These are phyloP conservation scores for Neopelma chrysocephalum DNA, from an alignment of 2,797 vertebrate species.

Conservation along the genomic window DNA sequence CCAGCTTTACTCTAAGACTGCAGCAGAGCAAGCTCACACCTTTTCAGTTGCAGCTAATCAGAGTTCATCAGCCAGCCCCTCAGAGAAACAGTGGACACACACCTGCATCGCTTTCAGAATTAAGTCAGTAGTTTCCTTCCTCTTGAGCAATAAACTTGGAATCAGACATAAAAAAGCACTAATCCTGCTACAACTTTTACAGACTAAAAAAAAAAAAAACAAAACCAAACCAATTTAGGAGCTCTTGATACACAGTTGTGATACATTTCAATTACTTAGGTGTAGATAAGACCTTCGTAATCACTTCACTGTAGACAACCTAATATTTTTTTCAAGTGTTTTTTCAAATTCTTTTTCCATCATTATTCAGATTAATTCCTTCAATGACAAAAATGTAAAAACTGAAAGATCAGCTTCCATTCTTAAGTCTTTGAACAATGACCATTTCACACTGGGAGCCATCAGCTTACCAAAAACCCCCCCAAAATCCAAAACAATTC, in stretches of 20 bases:
- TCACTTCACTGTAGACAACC: background rate
- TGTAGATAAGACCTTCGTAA: background rate
- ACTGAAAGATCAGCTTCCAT: background rate
- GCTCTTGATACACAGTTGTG: background rate
- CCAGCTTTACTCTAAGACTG: background rate
- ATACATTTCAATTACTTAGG: background rate
- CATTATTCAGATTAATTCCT: background rate
- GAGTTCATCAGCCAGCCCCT: background rate
- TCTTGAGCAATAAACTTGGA: background rate
- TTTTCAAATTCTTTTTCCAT: background rate
- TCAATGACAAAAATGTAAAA: background rate
- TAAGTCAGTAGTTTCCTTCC: background rate
- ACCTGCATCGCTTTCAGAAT: background rate
- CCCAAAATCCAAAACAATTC: background rate
- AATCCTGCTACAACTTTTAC: background rate
- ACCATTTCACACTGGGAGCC: background rate
- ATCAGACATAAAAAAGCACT: background rate
- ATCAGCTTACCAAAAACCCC: background rate
- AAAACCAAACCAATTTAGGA: background rate
- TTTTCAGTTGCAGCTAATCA: background rate
- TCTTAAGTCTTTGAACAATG: background rate
- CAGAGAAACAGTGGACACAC: background rate
- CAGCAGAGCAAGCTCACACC: background rate
- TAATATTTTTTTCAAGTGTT: background rate
- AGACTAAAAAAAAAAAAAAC: background rate